Conservation (phyloP, 2,113 vertebrate genomes). For the Eurystomus gularis region DNA sequence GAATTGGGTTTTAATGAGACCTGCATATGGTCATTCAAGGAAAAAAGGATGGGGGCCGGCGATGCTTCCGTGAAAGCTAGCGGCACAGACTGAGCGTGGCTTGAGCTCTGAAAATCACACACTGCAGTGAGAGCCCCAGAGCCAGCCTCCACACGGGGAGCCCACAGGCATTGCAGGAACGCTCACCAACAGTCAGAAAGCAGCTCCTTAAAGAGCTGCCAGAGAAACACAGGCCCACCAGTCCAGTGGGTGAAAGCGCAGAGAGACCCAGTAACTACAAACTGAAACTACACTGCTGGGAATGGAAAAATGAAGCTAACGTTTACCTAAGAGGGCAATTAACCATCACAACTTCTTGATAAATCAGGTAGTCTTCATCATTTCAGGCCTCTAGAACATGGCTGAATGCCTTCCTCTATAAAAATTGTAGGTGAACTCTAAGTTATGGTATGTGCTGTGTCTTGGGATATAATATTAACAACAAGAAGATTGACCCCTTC, state of each 20-base stretch:
- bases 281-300: neutral
- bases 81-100: neutral
- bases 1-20: neutral
- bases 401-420: neutral
- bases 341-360: neutral
- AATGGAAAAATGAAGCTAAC: neutral
- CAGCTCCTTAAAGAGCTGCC: neutral
- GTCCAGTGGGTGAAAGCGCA: neutral
- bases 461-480: neutral
- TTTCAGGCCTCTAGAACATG: neutral
- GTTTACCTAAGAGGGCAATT: neutral
- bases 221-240: rapidly evolving
- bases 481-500: neutral
- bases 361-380: neutral
- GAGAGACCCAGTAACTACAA: neutral
- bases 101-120: neutral
- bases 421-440: neutral
- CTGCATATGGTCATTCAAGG: neutral
- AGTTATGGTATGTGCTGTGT: neutral
- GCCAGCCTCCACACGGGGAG: neutral
- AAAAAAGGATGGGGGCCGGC: neutral
- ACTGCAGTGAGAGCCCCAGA: neutral
- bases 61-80: neutral
- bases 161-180: neutral
- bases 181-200: neutral